Evolutionary conservation across 2,113 vertebrate genomes (phyloP).

Genomic region (Agapornis roseicollis): DNA sequence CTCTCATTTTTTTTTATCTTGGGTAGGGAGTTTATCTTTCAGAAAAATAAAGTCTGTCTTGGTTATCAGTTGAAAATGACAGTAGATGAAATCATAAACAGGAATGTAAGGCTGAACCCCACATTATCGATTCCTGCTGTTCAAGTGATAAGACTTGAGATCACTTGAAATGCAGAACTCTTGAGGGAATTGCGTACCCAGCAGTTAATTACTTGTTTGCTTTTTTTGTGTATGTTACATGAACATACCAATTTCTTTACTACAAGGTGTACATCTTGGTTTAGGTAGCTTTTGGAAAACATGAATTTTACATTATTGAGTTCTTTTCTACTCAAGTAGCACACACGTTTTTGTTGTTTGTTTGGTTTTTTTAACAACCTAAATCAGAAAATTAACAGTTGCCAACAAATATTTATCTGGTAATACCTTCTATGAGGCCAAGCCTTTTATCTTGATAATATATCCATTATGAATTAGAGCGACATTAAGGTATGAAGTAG

Average conservation of each 20-base stretch:
- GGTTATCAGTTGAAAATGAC: background rate
- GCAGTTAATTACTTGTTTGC: background rate
- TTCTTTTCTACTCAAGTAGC: background rate
- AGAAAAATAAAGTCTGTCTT: background rate
- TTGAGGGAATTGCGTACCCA: background rate
- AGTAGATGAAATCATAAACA: background rate
- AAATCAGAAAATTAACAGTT: background rate
- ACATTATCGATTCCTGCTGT: background rate
- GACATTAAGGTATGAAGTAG: background rate
- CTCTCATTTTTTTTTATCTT: background rate
- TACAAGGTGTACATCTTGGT: background rate
- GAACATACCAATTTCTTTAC: background rate
- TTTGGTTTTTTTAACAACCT: background rate
- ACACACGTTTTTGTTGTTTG: rapidly evolving
- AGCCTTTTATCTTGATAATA: background rate
- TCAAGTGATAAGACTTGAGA: background rate
- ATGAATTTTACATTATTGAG: background rate
- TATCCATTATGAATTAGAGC: background rate
- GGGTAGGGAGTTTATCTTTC: background rate
- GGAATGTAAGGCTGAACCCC: background rate
- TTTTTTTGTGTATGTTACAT: background rate
- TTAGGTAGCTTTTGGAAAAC: background rate
- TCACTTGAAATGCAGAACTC: background rate
- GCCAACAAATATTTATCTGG: background rate
- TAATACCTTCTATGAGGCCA: background rate